phyloP scores from a whole-genome alignment of 2,888 invertebrate genomes.

The Amiota communis region DNA sequence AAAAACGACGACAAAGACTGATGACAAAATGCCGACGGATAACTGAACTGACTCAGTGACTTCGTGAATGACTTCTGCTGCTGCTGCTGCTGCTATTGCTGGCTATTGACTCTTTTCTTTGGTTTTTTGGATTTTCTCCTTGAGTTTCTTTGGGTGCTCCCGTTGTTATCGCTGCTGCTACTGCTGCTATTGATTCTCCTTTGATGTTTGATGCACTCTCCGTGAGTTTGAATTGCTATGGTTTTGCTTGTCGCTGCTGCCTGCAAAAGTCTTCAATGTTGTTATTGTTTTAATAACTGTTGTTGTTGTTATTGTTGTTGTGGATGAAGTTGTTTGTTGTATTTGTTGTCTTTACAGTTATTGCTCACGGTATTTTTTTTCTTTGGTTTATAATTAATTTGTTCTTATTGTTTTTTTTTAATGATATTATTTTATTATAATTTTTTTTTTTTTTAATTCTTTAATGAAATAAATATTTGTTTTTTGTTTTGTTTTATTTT shows the following conservation, averaged over 20 bases:
- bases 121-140: slow-evolving; percentile 1
- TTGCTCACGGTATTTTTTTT: not conserved
- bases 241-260: not conserved
- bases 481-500: slow-evolving; percentile 38
- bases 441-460: slow-evolving; percentile 38
- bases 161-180: not conserved
- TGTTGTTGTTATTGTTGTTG: no score
- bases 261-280: not conserved
- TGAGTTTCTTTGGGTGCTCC: not conserved
- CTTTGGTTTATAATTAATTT: slow-evolving; percentile 15
- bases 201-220: slow-evolving; percentile 13
- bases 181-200: slow-evolving; percentile 9
- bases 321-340: not conserved
- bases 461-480: slow-evolving; percentile 26
- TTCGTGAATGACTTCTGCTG: not conserved
- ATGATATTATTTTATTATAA: slow-evolving; percentile 16
- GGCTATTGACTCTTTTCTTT: not conserved
- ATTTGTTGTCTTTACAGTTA: slow-evolving; percentile 11
- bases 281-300: slow-evolving; percentile 4
- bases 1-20: no score
- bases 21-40: no score
- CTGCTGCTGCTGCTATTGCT: not conserved
- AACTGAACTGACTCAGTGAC: not conserved
- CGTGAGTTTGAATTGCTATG: not conserved
- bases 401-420: slow-evolving; percentile 24